Conservation (phyloP, 2,888 invertebrate species). For the Omphaloscelis lunosa region DNA sequence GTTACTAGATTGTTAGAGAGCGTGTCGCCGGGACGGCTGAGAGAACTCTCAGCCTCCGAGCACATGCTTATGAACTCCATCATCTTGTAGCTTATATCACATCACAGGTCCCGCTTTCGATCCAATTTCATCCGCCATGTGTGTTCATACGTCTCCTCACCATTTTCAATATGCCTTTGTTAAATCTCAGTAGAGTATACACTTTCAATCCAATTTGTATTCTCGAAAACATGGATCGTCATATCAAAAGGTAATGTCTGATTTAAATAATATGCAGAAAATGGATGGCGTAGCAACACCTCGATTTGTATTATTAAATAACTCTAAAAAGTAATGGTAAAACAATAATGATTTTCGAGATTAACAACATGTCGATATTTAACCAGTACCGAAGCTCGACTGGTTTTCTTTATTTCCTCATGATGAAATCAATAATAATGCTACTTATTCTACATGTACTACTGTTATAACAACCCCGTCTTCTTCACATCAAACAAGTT, state of each 20-base stretch:
- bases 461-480: not conserved
- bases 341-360: not conserved
- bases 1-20: conserved; percentile 16
- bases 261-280: conserved; percentile 9
- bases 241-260: conserved; percentile 16
- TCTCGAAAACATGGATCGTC: conserved; percentile 27
- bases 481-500: conserved; percentile 7
- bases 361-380: not conserved
- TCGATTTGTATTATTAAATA: not conserved
- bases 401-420: conserved; percentile 1
- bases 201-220: conserved; percentile 51
- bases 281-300: conserved; percentile 6
- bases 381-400: not conserved
- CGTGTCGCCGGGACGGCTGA: not conserved
- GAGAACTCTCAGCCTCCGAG: conserved; percentile 23
- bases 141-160: conserved; percentile 37
- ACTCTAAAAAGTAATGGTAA: not conserved
- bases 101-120: conserved; percentile 32
- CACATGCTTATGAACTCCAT: conserved; percentile 46
- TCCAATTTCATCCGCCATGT: conserved; percentile 53
- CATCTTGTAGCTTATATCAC: conserved; percentile 46
- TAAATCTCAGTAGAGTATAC: conserved; percentile 37
- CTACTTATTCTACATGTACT: not conserved
- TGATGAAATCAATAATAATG: conserved; percentile 1
- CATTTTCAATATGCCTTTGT: conserved; percentile 43